Conservation (phyloP, 2,113 vertebrate genomes). For the Hylia prasina region DNA sequence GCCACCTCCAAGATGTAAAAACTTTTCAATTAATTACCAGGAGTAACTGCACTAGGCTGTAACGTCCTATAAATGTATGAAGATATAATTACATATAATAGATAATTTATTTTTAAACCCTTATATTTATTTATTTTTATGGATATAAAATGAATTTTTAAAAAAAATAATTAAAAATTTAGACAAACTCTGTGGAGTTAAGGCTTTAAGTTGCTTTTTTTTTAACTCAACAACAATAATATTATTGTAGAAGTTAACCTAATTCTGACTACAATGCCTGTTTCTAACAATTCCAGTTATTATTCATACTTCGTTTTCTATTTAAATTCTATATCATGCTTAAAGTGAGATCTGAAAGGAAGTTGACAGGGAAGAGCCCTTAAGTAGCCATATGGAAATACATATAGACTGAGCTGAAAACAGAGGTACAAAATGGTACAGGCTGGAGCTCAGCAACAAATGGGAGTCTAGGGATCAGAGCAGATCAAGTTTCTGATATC, state of each 20-base stretch:
- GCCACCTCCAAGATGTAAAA: not conserved
- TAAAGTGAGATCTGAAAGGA: not conserved
- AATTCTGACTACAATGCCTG: not conserved
- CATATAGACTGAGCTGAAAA: not conserved
- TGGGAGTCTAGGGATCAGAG: not conserved
- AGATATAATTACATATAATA: not conserved
- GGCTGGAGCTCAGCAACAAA: not conserved
- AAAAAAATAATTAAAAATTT: not conserved
- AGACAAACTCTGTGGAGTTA: not conserved
- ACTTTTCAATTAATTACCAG: not conserved
- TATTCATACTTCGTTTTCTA: not conserved
- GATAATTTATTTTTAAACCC: not conserved
- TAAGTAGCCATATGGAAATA: not conserved
- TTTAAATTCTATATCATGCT: not conserved
- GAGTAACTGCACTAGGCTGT: not conserved
- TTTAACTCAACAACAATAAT: not conserved
- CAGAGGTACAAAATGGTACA: not conserved
- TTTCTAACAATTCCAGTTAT: not conserved
- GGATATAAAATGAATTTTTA: not conserved
- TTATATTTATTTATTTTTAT: not conserved
- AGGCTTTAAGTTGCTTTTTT: not conserved
- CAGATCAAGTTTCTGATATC: not conserved
- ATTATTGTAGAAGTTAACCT: not conserved
- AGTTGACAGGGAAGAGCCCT: not conserved
- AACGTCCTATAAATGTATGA: not conserved